These are phyloP conservation scores for Phyllotreta striolata DNA, from an alignment of 2,888 invertebrate species.

Conservation along the genomic window DNA sequence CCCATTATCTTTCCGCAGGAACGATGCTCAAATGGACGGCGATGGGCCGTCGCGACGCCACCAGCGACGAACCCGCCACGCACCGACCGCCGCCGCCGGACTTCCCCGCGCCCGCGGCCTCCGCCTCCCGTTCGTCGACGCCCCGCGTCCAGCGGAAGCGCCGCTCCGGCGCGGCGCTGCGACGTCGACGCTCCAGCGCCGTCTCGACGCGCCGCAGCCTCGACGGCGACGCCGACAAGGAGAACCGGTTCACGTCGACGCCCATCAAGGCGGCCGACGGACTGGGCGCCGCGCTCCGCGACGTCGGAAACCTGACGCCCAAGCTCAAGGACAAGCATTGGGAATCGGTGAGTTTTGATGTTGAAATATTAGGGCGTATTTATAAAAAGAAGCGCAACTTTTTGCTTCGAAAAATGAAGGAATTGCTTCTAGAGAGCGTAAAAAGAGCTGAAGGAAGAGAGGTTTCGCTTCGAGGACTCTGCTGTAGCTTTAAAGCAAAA, in stretches of 20 bases:
- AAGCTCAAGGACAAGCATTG: conserved; percentile 51
- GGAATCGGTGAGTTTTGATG: conserved; percentile 32
- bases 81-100: conserved; percentile 44
- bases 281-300: conserved; percentile 63
- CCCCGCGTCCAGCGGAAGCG: conserved; percentile 45
- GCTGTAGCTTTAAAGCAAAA: too few relatives aligned
- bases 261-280: conserved; percentile 63
- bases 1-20: background rate
- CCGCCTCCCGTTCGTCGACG: conserved; percentile 40
- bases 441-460: too few relatives aligned
- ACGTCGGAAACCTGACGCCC: conserved; percentile 71
- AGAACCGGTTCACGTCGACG: conserved; percentile 69
- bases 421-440: too few relatives aligned
- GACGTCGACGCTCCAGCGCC: conserved; percentile 58
- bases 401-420: too few relatives aligned
- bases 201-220: conserved; percentile 61
- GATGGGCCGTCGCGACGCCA: conserved; percentile 49
- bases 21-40: conserved; percentile 72
- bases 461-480: too few relatives aligned
- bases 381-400: too few relatives aligned
- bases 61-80: too few relatives aligned
- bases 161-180: conserved; percentile 49
- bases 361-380: too few relatives aligned
- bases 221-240: conserved; percentile 66
- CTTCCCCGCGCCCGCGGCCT: conserved; percentile 34